phyloP scores from a whole-genome alignment of 2,797 vertebrate genomes.

The Oryzias dopingdopingensis region DNA sequence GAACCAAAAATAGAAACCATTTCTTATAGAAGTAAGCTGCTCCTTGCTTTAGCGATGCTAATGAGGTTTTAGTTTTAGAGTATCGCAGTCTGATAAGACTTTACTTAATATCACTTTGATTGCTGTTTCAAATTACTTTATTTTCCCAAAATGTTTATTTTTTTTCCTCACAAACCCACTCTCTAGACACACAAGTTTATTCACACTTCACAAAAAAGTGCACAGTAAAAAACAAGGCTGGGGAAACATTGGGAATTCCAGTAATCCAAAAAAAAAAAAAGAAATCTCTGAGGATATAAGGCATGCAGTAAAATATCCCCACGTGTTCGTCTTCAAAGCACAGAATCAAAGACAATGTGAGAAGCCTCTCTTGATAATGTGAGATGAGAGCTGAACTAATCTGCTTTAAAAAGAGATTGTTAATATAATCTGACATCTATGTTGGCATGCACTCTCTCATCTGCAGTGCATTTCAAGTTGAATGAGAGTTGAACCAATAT shows the following conservation, averaged over 20 bases:
- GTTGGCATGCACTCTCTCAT: constrained; percentile 29
- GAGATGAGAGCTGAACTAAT: constrained; percentile 54
- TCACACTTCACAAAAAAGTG: constrained; percentile 48
- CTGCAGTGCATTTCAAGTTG: constrained; percentile 38
- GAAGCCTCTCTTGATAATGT: constrained; percentile 61
- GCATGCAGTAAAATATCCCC: constrained; percentile 41
- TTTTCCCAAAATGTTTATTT: constrained; percentile 20
- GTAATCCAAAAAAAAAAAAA: constrained; percentile 30
- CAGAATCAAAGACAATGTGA: constrained; percentile 69
- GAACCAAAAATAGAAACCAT: constrained; percentile 7
- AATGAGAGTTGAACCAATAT: constrained; percentile 19
- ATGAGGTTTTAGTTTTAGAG: constrained; percentile 10
- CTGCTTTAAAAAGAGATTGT: constrained; percentile 44
- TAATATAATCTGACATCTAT: constrained; percentile 52
- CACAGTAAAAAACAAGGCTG: constrained; percentile 49
- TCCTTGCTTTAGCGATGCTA: neutral
- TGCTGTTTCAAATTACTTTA: constrained; percentile 24
- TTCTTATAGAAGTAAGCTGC: constrained; percentile 15
- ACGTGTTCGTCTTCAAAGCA: constrained; percentile 70
- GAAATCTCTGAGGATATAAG: constrained; percentile 63
- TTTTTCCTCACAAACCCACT: constrained; percentile 23
- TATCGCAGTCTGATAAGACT: constrained; percentile 25
- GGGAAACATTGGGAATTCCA: constrained; percentile 44
- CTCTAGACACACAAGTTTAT: constrained; percentile 37
- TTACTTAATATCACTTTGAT: constrained; percentile 37